Conservation (phyloP, 2,888 invertebrate genomes). For the Zygogramma bicolorata region DNA sequence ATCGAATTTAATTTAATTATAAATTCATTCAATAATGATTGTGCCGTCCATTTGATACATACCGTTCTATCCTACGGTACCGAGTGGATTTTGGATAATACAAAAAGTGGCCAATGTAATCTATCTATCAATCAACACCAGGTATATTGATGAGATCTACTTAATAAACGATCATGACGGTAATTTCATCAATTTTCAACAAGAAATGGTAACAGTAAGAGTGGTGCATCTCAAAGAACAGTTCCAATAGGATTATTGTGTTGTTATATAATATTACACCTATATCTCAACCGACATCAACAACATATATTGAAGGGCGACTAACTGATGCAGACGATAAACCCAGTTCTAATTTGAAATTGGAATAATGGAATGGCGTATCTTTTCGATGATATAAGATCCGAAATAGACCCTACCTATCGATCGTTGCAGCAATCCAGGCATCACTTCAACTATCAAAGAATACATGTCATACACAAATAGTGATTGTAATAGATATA, state of each 20-base stretch:
- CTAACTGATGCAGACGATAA: neutral
- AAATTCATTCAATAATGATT: too few species aligned
- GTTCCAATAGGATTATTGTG: neutral
- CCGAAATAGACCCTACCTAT: neutral
- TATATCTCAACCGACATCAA: neutral
- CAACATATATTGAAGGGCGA: conserved; percentile 2
- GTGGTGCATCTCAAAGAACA: neutral
- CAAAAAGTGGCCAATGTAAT: too few species aligned
- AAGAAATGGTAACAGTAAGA: neutral
- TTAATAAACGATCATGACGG: too few species aligned
- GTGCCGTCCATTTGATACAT: too few species aligned
- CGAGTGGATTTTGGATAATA: too few species aligned
- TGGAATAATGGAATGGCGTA: conserved; percentile 32
- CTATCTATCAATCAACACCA: too few species aligned
- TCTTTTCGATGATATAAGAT: conserved; percentile 18
- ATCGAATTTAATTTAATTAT: too few species aligned
- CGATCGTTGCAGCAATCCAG: conserved; percentile 51
- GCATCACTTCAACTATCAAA: conserved; percentile 59
- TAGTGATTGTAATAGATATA: conserved; percentile 45
- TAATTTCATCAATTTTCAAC: too few species aligned
- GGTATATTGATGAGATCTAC: too few species aligned
- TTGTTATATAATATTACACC: neutral
- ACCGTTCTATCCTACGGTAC: too few species aligned
- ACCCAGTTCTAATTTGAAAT: conserved; percentile 13
- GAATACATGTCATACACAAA: conserved; percentile 54